These are phyloP conservation scores for Mirounga angustirostris DNA, from an alignment of 2,113 vertebrate species.

Conservation along the genomic window DNA sequence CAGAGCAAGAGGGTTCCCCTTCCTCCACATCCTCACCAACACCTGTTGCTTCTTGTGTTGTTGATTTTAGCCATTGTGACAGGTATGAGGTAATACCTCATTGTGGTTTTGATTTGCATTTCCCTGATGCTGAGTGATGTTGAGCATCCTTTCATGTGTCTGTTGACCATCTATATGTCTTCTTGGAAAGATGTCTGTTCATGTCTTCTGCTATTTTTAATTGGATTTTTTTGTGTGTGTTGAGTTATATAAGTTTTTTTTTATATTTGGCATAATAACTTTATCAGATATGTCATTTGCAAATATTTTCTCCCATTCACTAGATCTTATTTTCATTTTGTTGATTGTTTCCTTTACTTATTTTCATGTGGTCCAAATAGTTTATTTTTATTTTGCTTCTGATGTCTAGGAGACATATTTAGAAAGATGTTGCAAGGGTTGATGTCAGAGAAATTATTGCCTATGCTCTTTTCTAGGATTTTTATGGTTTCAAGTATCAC, in stretches of 20 bases:
- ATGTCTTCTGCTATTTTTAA: not conserved
- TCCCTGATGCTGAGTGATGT: not conserved
- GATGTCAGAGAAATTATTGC: not conserved
- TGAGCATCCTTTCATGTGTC: not conserved
- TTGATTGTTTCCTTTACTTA: not conserved
- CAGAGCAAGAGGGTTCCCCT: not conserved
- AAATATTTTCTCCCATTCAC: not conserved
- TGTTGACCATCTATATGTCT: not conserved
- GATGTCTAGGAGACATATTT: not conserved
- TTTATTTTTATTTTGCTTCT: not conserved
- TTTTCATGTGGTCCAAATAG: not conserved
- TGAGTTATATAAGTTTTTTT: not conserved
- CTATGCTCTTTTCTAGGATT: not conserved
- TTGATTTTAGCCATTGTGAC: not conserved
- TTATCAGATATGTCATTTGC: not conserved
- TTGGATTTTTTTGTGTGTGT: not conserved
- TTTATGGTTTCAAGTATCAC: not conserved
- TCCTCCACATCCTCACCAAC: not conserved
- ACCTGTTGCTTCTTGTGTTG: not conserved
- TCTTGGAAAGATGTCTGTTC: not conserved
- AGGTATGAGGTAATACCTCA: not conserved
- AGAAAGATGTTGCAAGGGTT: not conserved
- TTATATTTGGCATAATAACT: not conserved
- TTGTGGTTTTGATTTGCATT: not conserved
- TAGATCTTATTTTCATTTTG: not conserved